phyloP scores from a whole-genome alignment of 2,113 vertebrate genomes.

The Xiphias gladius region DNA sequence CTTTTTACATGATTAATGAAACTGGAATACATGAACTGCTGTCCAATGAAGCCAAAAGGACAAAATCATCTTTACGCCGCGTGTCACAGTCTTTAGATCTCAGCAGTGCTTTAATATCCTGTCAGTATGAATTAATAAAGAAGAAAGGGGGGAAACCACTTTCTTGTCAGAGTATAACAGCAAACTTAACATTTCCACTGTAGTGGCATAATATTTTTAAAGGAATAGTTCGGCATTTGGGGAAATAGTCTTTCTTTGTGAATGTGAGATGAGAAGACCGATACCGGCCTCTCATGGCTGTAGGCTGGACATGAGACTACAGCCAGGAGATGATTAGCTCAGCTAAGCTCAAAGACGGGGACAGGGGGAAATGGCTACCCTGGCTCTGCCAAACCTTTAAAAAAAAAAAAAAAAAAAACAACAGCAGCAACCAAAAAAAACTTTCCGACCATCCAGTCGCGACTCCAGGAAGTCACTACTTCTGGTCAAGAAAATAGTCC shows the following conservation, averaged over 20 bases:
- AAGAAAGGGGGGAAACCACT: background rate
- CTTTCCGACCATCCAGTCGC: too few species aligned
- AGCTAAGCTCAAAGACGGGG: background rate
- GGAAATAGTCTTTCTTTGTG: background rate
- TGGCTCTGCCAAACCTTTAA: too few species aligned
- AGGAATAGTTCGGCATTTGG: background rate
- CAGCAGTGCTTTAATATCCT: constrained; percentile 36
- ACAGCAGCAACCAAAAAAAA: too few species aligned
- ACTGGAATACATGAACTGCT: background rate
- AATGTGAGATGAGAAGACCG: background rate
- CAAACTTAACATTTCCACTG: background rate
- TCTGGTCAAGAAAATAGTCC: too few species aligned
- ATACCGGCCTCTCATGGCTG: background rate
- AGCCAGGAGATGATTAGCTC: background rate
- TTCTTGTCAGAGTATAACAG: constrained; percentile 6
- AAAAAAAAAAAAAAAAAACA: too few species aligned
- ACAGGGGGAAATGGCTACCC: too few species aligned
- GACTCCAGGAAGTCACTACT: too few species aligned
- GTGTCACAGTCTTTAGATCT: constrained; percentile 5
- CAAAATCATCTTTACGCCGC: background rate
- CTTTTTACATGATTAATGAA: constrained; percentile 12
- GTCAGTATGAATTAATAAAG: background rate
- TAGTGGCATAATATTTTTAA: background rate
- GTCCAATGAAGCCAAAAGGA: constrained; percentile 14
- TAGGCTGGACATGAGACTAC: too few species aligned